Evolutionary conservation across 1,140 invertebrate genomes (phyloP).

Genomic region (Hypothenemus hampei): DNA sequence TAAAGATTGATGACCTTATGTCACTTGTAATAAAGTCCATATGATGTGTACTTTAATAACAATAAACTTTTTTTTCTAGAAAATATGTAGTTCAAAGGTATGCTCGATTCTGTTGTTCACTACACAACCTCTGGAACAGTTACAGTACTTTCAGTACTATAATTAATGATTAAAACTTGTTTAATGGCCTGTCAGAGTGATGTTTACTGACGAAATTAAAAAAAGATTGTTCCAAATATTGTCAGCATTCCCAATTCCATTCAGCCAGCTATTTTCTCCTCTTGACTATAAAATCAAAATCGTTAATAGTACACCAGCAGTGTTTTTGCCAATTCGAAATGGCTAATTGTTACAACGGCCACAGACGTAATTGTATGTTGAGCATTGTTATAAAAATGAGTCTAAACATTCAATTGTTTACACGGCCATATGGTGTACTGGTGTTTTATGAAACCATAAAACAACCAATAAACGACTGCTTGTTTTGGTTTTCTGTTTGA

Average conservation of each 20-base stretch:
- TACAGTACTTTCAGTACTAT: neutral
- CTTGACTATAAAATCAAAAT: neutral
- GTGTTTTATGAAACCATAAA: slow-evolving; percentile 6
- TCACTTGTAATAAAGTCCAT: neutral
- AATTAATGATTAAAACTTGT: slow-evolving; percentile 1
- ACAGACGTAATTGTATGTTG: neutral
- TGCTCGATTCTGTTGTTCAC: neutral
- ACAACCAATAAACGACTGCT: neutral
- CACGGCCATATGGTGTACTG: slow-evolving; percentile 4
- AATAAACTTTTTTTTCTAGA: too few species aligned
- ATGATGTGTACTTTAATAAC: too few species aligned
- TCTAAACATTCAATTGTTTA: slow-evolving; percentile 13
- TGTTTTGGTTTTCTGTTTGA: too few species aligned
- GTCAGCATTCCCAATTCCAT: too few species aligned
- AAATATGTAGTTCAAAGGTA: neutral
- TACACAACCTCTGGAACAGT: neutral
- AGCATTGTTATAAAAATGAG: neutral
- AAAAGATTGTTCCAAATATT: neutral
- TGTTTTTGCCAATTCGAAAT: neutral
- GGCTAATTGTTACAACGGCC: neutral
- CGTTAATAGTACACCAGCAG: neutral
- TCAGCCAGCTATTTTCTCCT: too few species aligned
- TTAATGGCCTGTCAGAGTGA: neutral
- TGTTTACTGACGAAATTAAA: slow-evolving; percentile 8
- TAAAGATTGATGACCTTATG: slow-evolving; percentile 3